Evolutionary conservation across 2,797 vertebrate species (phyloP), one percentile per base, ranked within the genome.

Genomic region (Xiphorhynchus erythropygius): DNA sequence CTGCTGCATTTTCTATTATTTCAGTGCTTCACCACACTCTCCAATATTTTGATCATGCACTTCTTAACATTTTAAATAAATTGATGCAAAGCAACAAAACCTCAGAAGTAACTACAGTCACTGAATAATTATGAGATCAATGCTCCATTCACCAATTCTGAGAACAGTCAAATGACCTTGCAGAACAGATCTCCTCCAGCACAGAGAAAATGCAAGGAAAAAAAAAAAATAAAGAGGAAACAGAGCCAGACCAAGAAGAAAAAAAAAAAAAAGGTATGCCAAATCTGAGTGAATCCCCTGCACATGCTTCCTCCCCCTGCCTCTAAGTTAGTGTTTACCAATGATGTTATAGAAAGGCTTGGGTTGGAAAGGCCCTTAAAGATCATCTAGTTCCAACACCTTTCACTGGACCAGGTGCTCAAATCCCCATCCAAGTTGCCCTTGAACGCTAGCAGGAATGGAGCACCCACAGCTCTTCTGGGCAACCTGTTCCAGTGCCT

Each of bases 101-200:
- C 18, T 68, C 84, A 81, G 79, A 96, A 86, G 39, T 93, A 87
- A 76, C 55, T 64, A 89, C 49, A 69, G 39, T 47, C 57, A 56
- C 73, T 85, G 76, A 91, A 85, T 94, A 96, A 93, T 91, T 81
- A 84, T 67, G 47, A 94, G 59, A 94, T 78, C 73, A 63, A 84
- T 78, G 56, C 57, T 56, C 42, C 55, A 84, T 86, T 94, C 75
- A 85, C 64, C 39, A 74, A 53, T 87, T 92, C 68, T 80, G 56
- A 77, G 49, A 87, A 77, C 56, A 89, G 39, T 41, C 30, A 71
- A 89, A 84, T 5, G 47, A 91, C 84, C 79, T 91, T 87, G 76
- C 42, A 92, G 81, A 71, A 78, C 0, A 4, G 25, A 83, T 55
- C 46, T 77, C 41, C 2, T 5, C n/a, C 60, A 53, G 22, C 35